Evolutionary conservation across 2,888 invertebrate species (phyloP).

Genomic region (Nymphalis urticae): DNA sequence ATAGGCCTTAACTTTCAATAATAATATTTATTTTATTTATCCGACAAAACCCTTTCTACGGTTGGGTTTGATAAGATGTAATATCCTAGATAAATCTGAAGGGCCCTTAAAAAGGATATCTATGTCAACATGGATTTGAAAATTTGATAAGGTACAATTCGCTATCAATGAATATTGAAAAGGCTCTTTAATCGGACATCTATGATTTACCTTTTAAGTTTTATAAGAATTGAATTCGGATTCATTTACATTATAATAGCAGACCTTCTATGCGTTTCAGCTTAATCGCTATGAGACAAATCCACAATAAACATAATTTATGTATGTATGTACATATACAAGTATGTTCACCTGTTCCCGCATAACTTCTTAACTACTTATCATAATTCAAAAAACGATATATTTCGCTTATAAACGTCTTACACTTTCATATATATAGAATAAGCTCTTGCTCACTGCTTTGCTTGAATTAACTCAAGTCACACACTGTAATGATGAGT

Average conservation of each 20-base stretch:
- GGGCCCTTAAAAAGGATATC: constrained; percentile 23
- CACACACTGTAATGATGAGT: too few species aligned
- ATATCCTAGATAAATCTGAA: constrained; percentile 17
- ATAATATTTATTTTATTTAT: constrained; percentile 6
- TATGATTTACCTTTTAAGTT: constrained; percentile 13
- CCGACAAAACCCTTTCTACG: constrained; percentile 2
- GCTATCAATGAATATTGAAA: constrained; percentile 22
- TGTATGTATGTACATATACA: too few species aligned
- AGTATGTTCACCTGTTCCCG: too few species aligned
- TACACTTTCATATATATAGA: too few species aligned
- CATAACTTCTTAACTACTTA: too few species aligned
- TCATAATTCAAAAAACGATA: too few species aligned
- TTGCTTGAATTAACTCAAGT: too few species aligned
- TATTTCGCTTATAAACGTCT: too few species aligned
- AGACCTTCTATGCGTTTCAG: too few species aligned
- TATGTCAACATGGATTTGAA: constrained; percentile 16
- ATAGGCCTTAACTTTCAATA: background rate
- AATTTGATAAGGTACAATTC: constrained; percentile 24
- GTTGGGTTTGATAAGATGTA: background rate
- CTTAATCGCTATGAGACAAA: too few species aligned
- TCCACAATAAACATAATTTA: too few species aligned
- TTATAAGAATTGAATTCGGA: constrained; percentile 1
- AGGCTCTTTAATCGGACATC: constrained; percentile 17
- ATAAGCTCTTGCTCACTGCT: too few species aligned
- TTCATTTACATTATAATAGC: background rate